These are phyloP conservation scores for Phasianus colchicus DNA, from an alignment of 2,113 vertebrate species.

Conservation along the genomic window DNA sequence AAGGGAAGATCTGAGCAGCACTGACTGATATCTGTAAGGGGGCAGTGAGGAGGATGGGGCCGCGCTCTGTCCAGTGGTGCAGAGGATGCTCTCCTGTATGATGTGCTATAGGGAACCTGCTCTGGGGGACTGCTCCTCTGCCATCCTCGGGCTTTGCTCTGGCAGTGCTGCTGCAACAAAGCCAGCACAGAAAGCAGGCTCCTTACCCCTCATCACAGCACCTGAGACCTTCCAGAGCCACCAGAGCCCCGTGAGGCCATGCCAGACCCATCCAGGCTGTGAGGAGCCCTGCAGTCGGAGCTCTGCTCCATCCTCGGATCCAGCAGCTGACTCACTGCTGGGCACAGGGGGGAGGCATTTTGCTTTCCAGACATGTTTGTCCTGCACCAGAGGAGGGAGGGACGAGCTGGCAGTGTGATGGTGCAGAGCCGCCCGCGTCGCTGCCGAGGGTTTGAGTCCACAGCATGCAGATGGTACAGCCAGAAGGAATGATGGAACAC, in stretches of 20 bases:
- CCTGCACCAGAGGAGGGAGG: background rate
- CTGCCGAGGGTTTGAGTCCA: too few relatives aligned
- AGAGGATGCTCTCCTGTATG: too few relatives aligned
- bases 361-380: background rate
- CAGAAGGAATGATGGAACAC: slow-evolving; percentile 11
- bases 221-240: fast-evolving
- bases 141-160: background rate
- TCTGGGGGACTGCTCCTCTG: background rate
- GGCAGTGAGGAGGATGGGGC: background rate
- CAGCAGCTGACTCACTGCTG: background rate
- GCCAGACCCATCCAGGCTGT: fast-evolving
- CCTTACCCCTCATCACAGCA: background rate
- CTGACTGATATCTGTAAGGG: too few relatives aligned
- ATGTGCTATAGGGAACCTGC: background rate
- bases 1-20: too few relatives aligned
- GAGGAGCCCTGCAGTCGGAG: background rate
- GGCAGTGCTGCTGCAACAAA: background rate
- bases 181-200: background rate
- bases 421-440: background rate
- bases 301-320: background rate
- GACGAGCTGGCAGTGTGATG: background rate
- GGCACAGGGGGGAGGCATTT: background rate
- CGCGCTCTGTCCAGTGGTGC: background rate
- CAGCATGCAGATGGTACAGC: slow-evolving; percentile 37
- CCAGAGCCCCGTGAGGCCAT: fast-evolving